Percentiles rank a stretch among this genome's conserved stretches.
These are phyloP conservation scores for Ryuthela nishihirai DNA, from an alignment of 2,888 invertebrate genomes.

Conservation along the genomic window DNA sequence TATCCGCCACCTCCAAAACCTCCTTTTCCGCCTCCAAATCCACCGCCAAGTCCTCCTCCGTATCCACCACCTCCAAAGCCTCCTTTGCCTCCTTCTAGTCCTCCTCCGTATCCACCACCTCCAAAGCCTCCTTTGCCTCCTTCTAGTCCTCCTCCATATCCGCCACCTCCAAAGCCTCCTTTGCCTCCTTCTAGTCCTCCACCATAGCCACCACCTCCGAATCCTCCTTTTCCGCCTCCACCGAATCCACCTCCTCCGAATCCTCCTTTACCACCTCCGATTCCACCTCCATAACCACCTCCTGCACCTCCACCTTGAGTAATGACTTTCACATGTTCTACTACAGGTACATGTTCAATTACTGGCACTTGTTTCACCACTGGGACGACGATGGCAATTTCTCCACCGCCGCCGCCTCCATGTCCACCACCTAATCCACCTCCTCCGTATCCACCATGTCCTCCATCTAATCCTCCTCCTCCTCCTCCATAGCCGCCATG, in stretches of 20 bases:
- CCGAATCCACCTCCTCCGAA: slow-evolving; percentile 6
- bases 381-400: neutral
- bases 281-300: neutral
- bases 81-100: neutral
- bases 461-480: neutral
- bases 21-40: neutral
- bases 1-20: slow-evolving; percentile 6
- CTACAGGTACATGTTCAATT: too few species aligned
- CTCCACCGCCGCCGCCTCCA: neutral
- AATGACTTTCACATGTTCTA: too few species aligned
- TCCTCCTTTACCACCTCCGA: neutral
- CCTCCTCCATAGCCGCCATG: too few species aligned
- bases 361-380: too few species aligned
- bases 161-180: too few species aligned
- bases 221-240: slow-evolving; percentile 10
- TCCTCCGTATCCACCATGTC: neutral
- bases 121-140: neutral
- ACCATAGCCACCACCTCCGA: neutral
- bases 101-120: neutral
- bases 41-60: neutral
- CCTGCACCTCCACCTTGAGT: too few species aligned
- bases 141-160: neutral
- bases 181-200: too few species aligned
- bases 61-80: neutral
- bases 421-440: slow-evolving; percentile 1